Evolutionary conservation across 2,888 invertebrate species (phyloP).

Genomic region (Maniola hyperantus): DNA sequence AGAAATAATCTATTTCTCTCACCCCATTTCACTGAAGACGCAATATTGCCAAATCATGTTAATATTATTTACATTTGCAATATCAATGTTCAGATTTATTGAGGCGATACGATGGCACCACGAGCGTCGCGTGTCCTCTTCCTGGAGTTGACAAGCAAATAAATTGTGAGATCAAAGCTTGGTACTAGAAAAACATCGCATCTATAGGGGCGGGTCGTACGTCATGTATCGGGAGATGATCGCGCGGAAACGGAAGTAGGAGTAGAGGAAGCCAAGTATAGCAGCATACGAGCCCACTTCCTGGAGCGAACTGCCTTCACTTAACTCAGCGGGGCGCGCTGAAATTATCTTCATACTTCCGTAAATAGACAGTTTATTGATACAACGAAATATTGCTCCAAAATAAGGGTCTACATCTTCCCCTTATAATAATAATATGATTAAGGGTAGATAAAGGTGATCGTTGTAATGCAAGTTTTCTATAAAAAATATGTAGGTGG

Average conservation of each 20-base stretch:
- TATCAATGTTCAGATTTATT: conserved; percentile 52
- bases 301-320: conserved; percentile 72
- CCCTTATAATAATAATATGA: not conserved
- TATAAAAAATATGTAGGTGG: too few relatives aligned
- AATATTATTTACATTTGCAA: conserved; percentile 43
- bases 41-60: conserved; percentile 42
- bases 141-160: conserved; percentile 80
- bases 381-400: not conserved
- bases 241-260: conserved; percentile 73
- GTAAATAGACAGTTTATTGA: conserved; percentile 21
- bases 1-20: conserved; percentile 10
- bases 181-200: conserved; percentile 66
- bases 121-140: conserved; percentile 72
- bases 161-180: conserved; percentile 75
- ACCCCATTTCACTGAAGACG: conserved; percentile 29
- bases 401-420: not conserved
- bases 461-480: too few relatives aligned
- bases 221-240: conserved; percentile 57
- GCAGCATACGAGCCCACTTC: conserved; percentile 75
- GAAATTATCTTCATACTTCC: conserved; percentile 42
- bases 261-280: conserved; percentile 76
- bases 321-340: conserved; percentile 73
- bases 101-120: conserved; percentile 42
- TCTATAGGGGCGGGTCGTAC: conserved; percentile 58
- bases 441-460: too few relatives aligned